phyloP scores from a whole-genome alignment of 64 coral and sea anemone species.

The Stichodactyla mertensii region DNA sequence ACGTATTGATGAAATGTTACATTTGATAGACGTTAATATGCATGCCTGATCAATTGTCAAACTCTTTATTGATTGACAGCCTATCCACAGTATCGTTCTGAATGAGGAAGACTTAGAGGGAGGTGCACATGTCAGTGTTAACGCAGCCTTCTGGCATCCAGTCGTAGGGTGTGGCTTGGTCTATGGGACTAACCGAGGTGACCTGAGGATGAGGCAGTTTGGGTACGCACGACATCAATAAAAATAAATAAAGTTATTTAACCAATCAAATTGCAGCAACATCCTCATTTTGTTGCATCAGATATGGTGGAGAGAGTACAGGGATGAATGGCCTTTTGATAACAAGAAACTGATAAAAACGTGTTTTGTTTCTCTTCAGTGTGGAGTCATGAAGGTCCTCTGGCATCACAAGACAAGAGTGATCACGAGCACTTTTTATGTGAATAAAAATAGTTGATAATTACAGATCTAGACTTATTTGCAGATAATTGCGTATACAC shows the following conservation, averaged over 20 bases:
- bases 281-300: too few relatives aligned
- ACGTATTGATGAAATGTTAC: constrained; percentile 21
- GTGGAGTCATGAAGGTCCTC: not conserved
- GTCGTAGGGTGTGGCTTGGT: constrained; percentile 83
- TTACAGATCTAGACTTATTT: not conserved
- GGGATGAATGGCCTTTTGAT: not conserved
- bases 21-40: too few relatives aligned
- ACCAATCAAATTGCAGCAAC: too few relatives aligned
- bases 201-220: constrained; percentile 44
- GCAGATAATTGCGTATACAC: not conserved
- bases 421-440: not conserved
- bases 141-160: constrained; percentile 88
- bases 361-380: not conserved
- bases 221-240: not conserved
- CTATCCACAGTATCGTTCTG: constrained; percentile 37
- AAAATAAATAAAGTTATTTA: not conserved
- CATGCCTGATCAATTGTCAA: not conserved
- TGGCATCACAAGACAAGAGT: not conserved
- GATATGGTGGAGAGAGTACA: too few relatives aligned
- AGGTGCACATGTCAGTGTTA: constrained; percentile 60
- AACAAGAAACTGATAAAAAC: not conserved
- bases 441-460: not conserved
- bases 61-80: constrained; percentile 9
- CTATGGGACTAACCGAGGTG: constrained; percentile 78
- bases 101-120: constrained; percentile 37